A percentile compares a stretch with the other conserved stretches of the same genome.
Conservation (phyloP, 2,888 invertebrate species). For the Thereva unica region DNA sequence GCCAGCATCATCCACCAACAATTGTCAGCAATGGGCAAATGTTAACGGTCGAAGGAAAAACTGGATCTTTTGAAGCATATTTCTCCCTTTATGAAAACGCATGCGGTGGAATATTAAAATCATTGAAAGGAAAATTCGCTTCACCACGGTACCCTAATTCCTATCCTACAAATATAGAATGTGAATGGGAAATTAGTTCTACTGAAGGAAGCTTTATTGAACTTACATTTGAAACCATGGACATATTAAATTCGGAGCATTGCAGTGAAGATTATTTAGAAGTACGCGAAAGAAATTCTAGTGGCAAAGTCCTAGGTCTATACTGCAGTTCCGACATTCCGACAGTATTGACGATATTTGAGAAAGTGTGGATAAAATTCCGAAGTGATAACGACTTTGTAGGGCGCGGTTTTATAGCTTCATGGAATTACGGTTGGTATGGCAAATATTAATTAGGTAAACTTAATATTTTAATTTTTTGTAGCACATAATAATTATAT, state of each 20-base stretch:
- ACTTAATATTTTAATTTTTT: slow-evolving; percentile 6
- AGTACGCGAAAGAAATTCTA: slow-evolving; percentile 68
- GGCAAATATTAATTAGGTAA: neutral
- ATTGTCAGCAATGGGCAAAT: slow-evolving; percentile 70
- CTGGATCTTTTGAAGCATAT: slow-evolving; percentile 51
- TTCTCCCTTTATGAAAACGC: slow-evolving; percentile 61
- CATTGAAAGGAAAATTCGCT: slow-evolving; percentile 66
- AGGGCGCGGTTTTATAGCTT: slow-evolving; percentile 73
- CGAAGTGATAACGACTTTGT: slow-evolving; percentile 64
- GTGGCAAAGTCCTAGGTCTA: slow-evolving; percentile 69
- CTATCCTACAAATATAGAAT: slow-evolving; percentile 72
- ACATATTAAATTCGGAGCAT: slow-evolving; percentile 69
- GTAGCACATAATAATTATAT: slow-evolving; percentile 51
- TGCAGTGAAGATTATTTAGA: slow-evolving; percentile 88
- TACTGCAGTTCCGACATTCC: slow-evolving; percentile 71
- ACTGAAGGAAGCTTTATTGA: slow-evolving; percentile 72
- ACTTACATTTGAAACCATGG: slow-evolving; percentile 69
- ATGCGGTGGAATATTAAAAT: slow-evolving; percentile 72
- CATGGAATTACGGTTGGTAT: slow-evolving; percentile 68
- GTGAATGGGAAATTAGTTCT: slow-evolving; percentile 72
- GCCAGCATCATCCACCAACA: slow-evolving; percentile 62
- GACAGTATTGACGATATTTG: slow-evolving; percentile 64
- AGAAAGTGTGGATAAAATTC: slow-evolving; percentile 77
- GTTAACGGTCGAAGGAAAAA: slow-evolving; percentile 55
- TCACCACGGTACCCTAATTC: slow-evolving; percentile 72